These are phyloP conservation scores for Chrysomallon squamiferum DNA, from an alignment of 1,140 invertebrate genomes.

Conservation along the genomic window DNA sequence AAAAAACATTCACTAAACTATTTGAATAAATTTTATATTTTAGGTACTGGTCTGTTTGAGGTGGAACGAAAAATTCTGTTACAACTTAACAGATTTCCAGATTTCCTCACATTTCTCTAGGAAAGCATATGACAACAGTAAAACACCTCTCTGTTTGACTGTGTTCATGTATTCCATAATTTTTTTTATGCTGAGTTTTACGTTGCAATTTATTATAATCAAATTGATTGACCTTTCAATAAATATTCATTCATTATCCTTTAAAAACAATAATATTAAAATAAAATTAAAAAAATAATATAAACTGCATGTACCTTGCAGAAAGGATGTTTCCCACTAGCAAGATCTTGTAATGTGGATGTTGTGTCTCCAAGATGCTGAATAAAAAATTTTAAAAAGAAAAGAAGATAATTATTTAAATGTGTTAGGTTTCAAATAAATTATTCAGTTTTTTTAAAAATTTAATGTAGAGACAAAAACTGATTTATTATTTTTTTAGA, in stretches of 20 bases:
- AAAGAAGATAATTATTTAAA: neutral
- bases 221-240: too few relatives aligned
- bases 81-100: neutral
- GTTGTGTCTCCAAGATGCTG: constrained; percentile 85
- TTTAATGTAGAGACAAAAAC: too few relatives aligned
- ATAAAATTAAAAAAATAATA: too few relatives aligned
- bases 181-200: neutral
- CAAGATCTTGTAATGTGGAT: constrained; percentile 76
- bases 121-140: neutral
- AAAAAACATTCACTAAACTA: too few relatives aligned
- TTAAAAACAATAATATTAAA: too few relatives aligned
- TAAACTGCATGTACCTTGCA: constrained; percentile 63
- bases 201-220: too few relatives aligned
- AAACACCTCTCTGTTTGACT: neutral
- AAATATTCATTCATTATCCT: too few relatives aligned
- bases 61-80: neutral
- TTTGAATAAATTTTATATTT: too few relatives aligned
- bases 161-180: neutral
- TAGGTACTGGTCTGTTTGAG: too few relatives aligned
- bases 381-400: neutral
- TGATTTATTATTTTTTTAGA: too few relatives aligned
- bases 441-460: too few relatives aligned
- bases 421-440: neutral
- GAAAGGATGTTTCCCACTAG: constrained; percentile 78
- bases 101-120: neutral